A percentile compares a stretch with the other conserved stretches of the same genome.
These are phyloP conservation scores for Anas bahamensis DNA, from an alignment of 2,797 vertebrate species.

Conservation along the genomic window DNA sequence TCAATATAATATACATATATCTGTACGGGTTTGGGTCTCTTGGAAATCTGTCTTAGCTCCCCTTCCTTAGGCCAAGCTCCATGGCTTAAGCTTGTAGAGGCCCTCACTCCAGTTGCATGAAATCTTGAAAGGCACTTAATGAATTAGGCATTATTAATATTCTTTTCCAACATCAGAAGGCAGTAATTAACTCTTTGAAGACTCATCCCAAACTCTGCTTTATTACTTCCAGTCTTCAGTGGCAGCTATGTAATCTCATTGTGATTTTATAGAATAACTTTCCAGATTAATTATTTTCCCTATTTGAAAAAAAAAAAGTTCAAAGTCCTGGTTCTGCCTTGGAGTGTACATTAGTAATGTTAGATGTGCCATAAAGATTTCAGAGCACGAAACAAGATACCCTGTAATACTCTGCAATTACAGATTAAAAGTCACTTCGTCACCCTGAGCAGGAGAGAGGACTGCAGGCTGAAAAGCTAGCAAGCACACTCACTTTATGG, in stretches of 20 bases:
- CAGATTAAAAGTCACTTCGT: neutral
- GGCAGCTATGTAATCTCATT: neutral
- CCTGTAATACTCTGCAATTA: neutral
- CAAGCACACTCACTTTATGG: neutral
- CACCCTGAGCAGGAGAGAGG: neutral
- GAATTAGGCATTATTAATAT: constrained; percentile 51
- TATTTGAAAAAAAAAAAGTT: neutral
- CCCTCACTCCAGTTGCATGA: neutral
- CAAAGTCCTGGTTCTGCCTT: constrained; percentile 10
- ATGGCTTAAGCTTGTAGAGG: neutral
- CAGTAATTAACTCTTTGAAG: constrained; percentile 59
- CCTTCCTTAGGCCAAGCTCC: neutral
- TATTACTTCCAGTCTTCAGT: constrained; percentile 1
- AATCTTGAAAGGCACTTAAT: constrained; percentile 37
- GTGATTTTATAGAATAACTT: constrained; percentile 10
- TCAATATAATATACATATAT: neutral
- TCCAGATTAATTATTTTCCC: constrained; percentile 34
- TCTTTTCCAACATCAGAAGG: constrained; percentile 13
- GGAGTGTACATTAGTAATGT: neutral
- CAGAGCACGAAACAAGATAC: neutral
- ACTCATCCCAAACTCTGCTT: neutral
- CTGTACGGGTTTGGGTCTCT: neutral
- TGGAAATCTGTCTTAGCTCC: neutral
- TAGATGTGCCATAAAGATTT: constrained; percentile 7
- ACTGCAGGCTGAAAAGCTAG: neutral